A percentile compares a stretch with the other conserved stretches of the same genome.
phyloP scores from a whole-genome alignment of 2,888 invertebrate genomes.

The Aphidoletes aphidimyza region DNA sequence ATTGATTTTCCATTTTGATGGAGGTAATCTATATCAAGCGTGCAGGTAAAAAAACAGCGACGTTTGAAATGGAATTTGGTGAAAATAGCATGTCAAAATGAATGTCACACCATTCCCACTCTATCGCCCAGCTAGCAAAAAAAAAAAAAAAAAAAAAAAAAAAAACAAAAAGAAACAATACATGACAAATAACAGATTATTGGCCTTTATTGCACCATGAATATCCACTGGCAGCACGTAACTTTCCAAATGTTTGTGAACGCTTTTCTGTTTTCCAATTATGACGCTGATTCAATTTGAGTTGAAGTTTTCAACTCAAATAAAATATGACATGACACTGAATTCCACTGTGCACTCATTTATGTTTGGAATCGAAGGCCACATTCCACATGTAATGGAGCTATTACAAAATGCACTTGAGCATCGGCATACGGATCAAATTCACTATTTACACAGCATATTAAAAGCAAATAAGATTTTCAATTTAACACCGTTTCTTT shows the following conservation, averaged over 20 bases:
- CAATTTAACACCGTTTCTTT: neutral
- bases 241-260: neutral
- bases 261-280: neutral
- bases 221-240: neutral
- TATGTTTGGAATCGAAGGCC: no score
- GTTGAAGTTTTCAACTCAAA: neutral
- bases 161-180: neutral
- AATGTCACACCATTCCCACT: no score
- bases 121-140: no score
- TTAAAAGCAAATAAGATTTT: conserved; percentile 45
- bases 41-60: neutral
- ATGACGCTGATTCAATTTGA: neutral
- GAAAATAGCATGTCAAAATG: no score
- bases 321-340: no score
- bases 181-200: neutral
- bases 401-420: no score
- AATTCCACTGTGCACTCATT: no score
- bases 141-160: no score
- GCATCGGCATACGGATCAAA: neutral
- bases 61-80: neutral
- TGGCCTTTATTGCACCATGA: neutral
- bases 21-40: no score
- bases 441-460: conserved; percentile 13
- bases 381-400: no score
- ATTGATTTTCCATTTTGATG: no score